Evolutionary conservation across 1,140 invertebrate genomes (phyloP).

Genomic region (Eueides isabella): DNA sequence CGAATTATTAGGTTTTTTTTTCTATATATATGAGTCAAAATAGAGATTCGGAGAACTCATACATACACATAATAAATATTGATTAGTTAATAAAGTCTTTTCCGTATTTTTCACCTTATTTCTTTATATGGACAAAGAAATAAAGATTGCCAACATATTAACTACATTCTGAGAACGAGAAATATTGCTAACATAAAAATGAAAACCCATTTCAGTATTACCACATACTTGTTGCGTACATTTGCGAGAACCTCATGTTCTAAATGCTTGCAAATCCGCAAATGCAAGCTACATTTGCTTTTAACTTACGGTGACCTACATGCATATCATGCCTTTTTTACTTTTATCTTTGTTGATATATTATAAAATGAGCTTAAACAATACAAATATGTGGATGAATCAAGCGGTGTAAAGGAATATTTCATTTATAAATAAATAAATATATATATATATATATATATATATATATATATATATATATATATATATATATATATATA

Average conservation of each 20-base stretch:
- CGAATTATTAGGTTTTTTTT: no score
- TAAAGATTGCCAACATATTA: no score
- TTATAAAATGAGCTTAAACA: neutral
- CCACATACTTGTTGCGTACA: slow-evolving; percentile 6
- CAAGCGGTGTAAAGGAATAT: neutral
- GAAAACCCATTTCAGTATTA: neutral
- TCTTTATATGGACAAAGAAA: no score
- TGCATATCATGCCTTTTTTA: neutral
- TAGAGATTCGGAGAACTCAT: no score
- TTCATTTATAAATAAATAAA: no score
- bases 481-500: no score
- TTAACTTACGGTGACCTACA: neutral
- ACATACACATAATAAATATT: no score
- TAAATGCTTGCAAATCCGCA: slow-evolving; percentile 1
- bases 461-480: no score
- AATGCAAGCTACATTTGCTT: slow-evolving; percentile 11
- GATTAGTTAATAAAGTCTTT: no score
- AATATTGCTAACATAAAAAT: neutral
- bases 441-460: no score
- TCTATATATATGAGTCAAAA: no score
- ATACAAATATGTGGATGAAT: neutral
- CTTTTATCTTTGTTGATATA: slow-evolving; percentile 3
- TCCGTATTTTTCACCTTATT: no score
- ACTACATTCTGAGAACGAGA: neutral
- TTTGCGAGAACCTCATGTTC: neutral